Evolutionary conservation across 2,888 invertebrate genomes (phyloP), one percentile per base, ranked within the genome.

Genomic region (Tenthredo livida): DNA sequence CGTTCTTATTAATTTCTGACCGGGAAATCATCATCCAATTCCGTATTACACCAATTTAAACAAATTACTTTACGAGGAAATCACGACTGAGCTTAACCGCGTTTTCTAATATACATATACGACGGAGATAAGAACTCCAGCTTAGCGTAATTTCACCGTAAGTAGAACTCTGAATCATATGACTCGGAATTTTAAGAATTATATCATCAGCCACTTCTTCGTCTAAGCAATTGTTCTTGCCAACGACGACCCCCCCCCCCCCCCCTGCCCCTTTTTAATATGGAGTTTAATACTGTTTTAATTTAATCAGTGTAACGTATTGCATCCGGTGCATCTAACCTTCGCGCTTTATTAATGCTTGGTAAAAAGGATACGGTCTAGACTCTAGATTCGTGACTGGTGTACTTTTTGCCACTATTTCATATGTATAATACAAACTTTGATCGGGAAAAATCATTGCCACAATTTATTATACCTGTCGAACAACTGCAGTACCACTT

Each of bases 381-480:
- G 50, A 72, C 72, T 40, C 72, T 33, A 9, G 10, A 40, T 72
- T 72, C 40, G 72, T 72, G 25, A 43, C n/a, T 40, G 21, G 3
- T 72, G 10, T 21, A 40, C 72, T 40, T 43, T 40, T 72, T 43
- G 17, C 15, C 47, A 3, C 47, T 47, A 12, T 47, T 12, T 47
- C 47, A 15, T 47, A 0, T 33, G 10, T 12, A 9, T 43, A 43
- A 15, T 12, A 3, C 15, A 15, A 15, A 47, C 47, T 15, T 15
- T 75, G 5, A n/a, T 40, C 37, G n/a, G 10, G 47, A 58, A 54
- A 25, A 80, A 61, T 6, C 7, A 6, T 58, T 9, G 10, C 37
- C 37, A 84, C n/a, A n/a, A n/a, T n/a, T n/a, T n/a, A n/a, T n/a
- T n/a, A n/a, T 87, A 92, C 92, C 91, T 92, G 92, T 40, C 87